These are phyloP conservation scores for Pardosa pseudoannulata DNA, from an alignment of 2,888 invertebrate genomes.

Conservation along the genomic window DNA sequence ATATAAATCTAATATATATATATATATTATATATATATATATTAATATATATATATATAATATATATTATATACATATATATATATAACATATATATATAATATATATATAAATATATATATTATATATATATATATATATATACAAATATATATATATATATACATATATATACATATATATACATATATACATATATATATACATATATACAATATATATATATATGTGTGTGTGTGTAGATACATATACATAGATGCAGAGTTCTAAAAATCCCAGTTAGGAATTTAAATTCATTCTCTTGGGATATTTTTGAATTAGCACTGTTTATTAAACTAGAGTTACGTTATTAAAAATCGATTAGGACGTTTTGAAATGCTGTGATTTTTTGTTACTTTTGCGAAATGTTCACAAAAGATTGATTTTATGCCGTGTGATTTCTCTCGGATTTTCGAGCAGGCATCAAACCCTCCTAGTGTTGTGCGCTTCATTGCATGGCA, in stretches of 20 bases:
- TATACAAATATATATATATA: no score
- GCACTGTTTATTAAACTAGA: constrained; percentile 10
- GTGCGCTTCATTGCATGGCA: not conserved
- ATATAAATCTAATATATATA: no score
- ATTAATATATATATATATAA: no score
- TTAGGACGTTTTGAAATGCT: not conserved
- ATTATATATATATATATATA: no score
- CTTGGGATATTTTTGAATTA: not conserved
- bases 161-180: no score
- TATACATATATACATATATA: not conserved
- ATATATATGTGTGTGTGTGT: no score
- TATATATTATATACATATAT: no score
- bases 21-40: no score
- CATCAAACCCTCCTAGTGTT: not conserved
- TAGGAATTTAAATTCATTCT: no score
- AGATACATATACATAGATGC: not conserved
- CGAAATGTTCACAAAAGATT: not conserved
- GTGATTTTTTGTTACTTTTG: not conserved
- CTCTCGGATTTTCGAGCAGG: not conserved
- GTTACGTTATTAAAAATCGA: constrained; percentile 21
- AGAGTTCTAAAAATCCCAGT: not conserved
- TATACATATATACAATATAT: no score
- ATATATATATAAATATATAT: no score
- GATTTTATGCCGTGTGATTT: not conserved
- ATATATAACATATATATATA: no score